Conservation (phyloP, 2,797 vertebrate species). For the Heliangelus exortis region DNA sequence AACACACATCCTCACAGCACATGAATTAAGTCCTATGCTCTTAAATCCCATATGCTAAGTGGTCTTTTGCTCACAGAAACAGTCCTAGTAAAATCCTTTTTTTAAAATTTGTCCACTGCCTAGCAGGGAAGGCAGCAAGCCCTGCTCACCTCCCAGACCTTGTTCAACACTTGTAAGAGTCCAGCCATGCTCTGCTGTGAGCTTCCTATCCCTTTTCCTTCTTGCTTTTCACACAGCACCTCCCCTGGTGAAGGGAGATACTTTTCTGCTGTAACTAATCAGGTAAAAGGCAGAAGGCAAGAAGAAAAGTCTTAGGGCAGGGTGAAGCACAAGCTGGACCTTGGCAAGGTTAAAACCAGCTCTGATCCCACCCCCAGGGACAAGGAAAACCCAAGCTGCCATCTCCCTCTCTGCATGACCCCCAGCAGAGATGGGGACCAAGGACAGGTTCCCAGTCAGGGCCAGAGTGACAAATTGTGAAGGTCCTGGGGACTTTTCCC, state of each 20-base stretch:
- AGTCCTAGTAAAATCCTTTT: neutral
- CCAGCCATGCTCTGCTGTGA: neutral
- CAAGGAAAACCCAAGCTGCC: neutral
- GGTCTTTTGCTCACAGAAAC: neutral
- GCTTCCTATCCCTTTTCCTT: neutral
- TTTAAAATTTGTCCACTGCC: neutral
- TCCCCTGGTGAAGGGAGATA: neutral
- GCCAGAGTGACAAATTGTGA: neutral
- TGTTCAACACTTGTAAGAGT: neutral
- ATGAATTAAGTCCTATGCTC: neutral
- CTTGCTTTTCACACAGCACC: neutral
- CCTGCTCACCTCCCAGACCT: neutral
- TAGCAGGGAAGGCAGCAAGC: neutral
- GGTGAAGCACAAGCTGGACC: neutral
- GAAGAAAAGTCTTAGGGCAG: neutral
- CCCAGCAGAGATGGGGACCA: neutral
- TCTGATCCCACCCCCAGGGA: neutral
- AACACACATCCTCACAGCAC: neutral
- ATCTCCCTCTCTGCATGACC: neutral
- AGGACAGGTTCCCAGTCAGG: neutral
- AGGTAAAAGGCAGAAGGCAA: neutral
- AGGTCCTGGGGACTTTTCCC: neutral
- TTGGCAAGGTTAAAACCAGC: neutral
- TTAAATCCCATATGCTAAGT: neutral
- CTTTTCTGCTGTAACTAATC: neutral